Base-by-base conservation (phyloP, 1,140 invertebrate genomes). In the Pantala flavescens region DNA sequence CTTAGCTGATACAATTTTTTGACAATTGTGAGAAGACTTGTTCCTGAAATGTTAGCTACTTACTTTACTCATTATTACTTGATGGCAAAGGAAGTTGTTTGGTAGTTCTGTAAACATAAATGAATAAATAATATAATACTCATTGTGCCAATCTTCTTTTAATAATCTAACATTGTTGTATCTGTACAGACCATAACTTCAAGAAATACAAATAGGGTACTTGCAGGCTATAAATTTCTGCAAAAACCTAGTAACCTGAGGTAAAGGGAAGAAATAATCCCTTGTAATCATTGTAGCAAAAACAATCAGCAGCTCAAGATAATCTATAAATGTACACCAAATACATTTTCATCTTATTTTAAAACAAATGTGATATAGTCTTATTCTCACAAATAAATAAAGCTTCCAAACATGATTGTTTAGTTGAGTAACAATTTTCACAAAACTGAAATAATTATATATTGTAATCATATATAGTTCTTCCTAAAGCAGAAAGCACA, bases 301-400 rank as follows among this genome's bases (percentile, higher is more conserved):
- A 63, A 63, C 49, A 63, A 63, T 63, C 12, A 63, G 49, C 49
- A 16, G 49, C 28, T 5, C 28, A 63, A 16, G n/a, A 19, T 63
- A 63, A 63, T 21, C 49, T 63, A 63, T 63, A 63, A 63, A 63
- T 63, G 49, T 63, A 63, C 49, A 63, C 12, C 5, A 14, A 63
- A 63, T 63, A 63, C n/a, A 16, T 63, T 63, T 7, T 63, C 49
- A 16, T 63, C n/a, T 21, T 21, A 19, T 63, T 19, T 19, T 7
- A 63, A 63, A 63, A 21, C 49, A 19, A 63, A 63, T 21, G 49
- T 63, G 14, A 63, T 63, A 63, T 36, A 63, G 49, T 63, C 49
- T 63, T 63, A 63, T 63, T 63, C 49, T 63, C 49, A 63, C 49
- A 63, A 63, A 63, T 63, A 63, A 63, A 63, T 63, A 63, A 63